These are phyloP conservation scores for Linnaemya vulpina DNA, from an alignment of 2,888 invertebrate species.

Conservation along the genomic window DNA sequence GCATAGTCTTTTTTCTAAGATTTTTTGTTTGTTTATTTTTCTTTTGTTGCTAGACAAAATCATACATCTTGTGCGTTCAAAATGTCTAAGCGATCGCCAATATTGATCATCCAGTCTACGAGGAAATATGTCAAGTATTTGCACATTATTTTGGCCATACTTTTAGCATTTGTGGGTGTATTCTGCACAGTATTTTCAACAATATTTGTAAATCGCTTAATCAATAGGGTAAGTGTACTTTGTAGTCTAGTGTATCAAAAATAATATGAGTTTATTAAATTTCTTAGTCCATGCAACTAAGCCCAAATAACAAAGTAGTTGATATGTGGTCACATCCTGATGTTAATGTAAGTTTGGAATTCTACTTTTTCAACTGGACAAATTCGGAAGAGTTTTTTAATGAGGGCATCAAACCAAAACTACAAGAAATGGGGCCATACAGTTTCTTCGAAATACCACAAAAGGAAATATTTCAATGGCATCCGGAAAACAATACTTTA, in stretches of 20 bases:
- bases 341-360: conserved; percentile 85
- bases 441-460: conserved; percentile 86
- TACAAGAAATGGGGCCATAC: conserved; percentile 86
- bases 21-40: not conserved
- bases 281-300: conserved; percentile 83
- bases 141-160: conserved; percentile 28
- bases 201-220: conserved; percentile 56
- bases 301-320: conserved; percentile 84
- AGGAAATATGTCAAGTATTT: conserved; percentile 63
- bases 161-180: conserved; percentile 40
- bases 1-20: not conserved
- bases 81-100: conserved; percentile 63
- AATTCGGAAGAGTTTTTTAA: conserved; percentile 86
- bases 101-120: conserved; percentile 58
- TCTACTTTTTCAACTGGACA: conserved; percentile 91
- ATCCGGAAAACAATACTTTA: conserved; percentile 88
- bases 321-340: conserved; percentile 87
- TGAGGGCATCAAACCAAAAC: conserved; percentile 84
- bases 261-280: not conserved
- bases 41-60: not conserved
- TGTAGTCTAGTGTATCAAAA: not conserved
- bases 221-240: conserved; percentile 59
- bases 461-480: conserved; percentile 89
- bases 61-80: not conserved
- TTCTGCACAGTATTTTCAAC: conserved; percentile 56